Evolutionary conservation across 2,113 vertebrate genomes (phyloP).

Genomic region (Actenoides lindsayi): DNA sequence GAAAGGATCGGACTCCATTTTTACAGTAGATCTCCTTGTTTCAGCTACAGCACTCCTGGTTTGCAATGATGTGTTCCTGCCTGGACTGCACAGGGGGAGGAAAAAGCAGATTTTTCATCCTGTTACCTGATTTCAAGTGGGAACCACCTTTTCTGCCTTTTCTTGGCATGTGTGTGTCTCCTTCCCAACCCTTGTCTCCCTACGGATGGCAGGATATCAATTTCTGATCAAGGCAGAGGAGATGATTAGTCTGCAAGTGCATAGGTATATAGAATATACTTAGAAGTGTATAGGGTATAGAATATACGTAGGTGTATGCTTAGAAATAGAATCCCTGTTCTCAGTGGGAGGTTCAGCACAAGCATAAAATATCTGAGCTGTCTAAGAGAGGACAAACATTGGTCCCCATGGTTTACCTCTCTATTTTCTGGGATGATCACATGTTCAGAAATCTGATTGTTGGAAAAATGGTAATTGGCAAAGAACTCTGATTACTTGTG

Average conservation of each 20-base stretch:
- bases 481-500: not conserved
- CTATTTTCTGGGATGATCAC: not conserved
- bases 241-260: not conserved
- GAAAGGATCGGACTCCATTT: not conserved
- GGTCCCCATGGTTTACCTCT: fast-evolving
- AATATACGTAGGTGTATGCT: not conserved
- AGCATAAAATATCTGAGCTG: not conserved
- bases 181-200: not conserved
- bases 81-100: not conserved
- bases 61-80: not conserved
- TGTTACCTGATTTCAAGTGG: not conserved
- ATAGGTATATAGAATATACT: not conserved
- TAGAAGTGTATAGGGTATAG: not conserved
- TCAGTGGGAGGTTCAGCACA: not conserved
- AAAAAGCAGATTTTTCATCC: not conserved
- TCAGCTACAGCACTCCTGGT: not conserved
- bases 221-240: not conserved
- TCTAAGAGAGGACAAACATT: not conserved
- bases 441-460: not conserved
- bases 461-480: not conserved
- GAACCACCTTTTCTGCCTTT: not conserved
- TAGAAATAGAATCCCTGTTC: not conserved
- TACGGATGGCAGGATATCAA: not conserved
- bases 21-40: not conserved
- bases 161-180: not conserved